phyloP scores from a whole-genome alignment of 2,113 vertebrate genomes.

The Daubentonia madagascariensis region DNA sequence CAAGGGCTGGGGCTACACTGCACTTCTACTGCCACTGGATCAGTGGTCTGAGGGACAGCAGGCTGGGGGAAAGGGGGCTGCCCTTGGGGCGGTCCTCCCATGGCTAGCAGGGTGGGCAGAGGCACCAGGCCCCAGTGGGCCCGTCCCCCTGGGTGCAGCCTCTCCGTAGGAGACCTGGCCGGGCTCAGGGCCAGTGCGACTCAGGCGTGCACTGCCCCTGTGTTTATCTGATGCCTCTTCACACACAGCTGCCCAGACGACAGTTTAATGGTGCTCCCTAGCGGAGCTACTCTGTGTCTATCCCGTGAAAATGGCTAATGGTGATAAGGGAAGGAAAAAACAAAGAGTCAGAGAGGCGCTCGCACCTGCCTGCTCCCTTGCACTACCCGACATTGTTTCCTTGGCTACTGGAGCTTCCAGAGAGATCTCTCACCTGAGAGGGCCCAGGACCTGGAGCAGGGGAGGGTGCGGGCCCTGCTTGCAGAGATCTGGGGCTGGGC shows the following conservation, averaged over 20 bases:
- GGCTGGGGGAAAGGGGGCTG: background rate
- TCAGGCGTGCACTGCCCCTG: slow-evolving; percentile 68
- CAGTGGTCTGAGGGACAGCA: background rate
- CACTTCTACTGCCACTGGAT: background rate
- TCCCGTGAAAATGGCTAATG: slow-evolving; percentile 85
- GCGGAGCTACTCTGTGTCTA: slow-evolving; percentile 87
- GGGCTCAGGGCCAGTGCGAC: accelerated
- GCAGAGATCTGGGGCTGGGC: background rate
- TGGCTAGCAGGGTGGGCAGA: background rate
- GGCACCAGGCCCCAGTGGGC: background rate
- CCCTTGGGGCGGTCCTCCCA: too few species aligned
- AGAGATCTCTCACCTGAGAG: slow-evolving; percentile 73
- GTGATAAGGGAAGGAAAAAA: slow-evolving; percentile 83
- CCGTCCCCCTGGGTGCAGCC: background rate
- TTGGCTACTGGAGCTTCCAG: slow-evolving; percentile 79
- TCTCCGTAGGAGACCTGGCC: accelerated
- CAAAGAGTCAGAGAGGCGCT: slow-evolving; percentile 65
- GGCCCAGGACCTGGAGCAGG: background rate
- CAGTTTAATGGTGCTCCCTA: slow-evolving; percentile 87
- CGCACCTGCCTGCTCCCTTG: slow-evolving; percentile 78
- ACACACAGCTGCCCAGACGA: slow-evolving; percentile 88
- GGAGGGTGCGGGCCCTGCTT: too few species aligned
- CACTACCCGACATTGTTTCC: slow-evolving; percentile 76
- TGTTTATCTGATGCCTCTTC: slow-evolving; percentile 86
- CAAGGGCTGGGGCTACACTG: too few species aligned